A percentile compares a stretch with the other conserved stretches of the same genome.
phyloP scores from a whole-genome alignment of 2,888 invertebrate species.

The Cephus spinipes region DNA sequence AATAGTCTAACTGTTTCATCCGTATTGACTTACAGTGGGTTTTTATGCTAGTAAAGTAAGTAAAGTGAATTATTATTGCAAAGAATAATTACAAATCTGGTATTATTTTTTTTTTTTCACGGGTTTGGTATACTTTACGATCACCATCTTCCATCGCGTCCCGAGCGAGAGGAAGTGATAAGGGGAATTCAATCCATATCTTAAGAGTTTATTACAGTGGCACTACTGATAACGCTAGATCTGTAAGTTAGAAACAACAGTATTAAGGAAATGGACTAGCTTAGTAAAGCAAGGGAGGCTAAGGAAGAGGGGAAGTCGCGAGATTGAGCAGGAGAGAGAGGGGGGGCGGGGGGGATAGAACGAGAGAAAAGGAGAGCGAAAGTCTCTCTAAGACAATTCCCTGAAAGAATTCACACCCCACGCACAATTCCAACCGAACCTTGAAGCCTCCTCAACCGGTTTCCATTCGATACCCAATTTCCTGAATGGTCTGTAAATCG shows the following conservation, averaged over 20 bases:
- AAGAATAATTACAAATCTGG: too few species aligned
- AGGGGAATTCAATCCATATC: too few species aligned
- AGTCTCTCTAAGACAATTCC: constrained; percentile 19
- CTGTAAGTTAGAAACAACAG: constrained; percentile 19
- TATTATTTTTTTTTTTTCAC: too few species aligned
- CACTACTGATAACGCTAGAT: constrained; percentile 12
- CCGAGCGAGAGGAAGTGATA: too few species aligned
- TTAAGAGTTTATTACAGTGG: not conserved
- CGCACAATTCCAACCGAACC: constrained; percentile 14
- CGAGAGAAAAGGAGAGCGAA: not conserved
- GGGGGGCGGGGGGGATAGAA: not conserved
- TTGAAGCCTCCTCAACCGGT: constrained; percentile 17
- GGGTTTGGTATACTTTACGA: too few species aligned
- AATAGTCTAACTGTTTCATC: not conserved
- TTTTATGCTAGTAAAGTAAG: not conserved
- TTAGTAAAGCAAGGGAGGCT: not conserved
- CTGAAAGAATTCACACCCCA: constrained; percentile 20
- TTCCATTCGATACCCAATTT: constrained; percentile 23
- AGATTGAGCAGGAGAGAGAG: not conserved
- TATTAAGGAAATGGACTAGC: constrained; percentile 21
- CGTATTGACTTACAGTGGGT: not conserved
- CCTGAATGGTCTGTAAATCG: constrained; percentile 24
- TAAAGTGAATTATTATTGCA: too few species aligned
- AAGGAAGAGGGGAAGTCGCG: not conserved
- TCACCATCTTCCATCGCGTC: too few species aligned